These are phyloP conservation scores for Drosophila maculinotata DNA, from an alignment of 2,888 invertebrate genomes.

Conservation along the genomic window DNA sequence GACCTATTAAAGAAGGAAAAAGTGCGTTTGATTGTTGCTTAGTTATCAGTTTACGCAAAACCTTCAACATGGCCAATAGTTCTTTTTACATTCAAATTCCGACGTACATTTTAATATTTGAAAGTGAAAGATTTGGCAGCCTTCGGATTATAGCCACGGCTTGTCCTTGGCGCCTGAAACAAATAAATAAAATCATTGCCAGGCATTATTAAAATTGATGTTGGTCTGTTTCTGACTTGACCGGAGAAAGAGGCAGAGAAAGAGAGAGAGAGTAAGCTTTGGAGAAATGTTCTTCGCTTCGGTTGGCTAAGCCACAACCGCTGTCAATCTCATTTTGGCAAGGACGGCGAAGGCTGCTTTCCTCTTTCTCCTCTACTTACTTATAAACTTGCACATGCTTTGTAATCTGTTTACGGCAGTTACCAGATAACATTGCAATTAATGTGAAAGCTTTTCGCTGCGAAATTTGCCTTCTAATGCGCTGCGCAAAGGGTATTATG, in stretches of 20 bases:
- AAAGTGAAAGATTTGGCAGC: constrained; percentile 40
- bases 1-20: too few species aligned
- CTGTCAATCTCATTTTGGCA: constrained; percentile 65
- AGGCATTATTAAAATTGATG: constrained; percentile 73
- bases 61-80: constrained; percentile 2
- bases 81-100: constrained; percentile 35
- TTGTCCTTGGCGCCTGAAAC: constrained; percentile 33
- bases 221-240: constrained; percentile 39
- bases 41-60: constrained; percentile 3
- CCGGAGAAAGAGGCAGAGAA: constrained; percentile 2
- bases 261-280: not conserved
- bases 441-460: constrained; percentile 79
- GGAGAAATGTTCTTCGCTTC: constrained; percentile 33
- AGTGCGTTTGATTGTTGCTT: too few species aligned
- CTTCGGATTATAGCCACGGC: constrained; percentile 19
- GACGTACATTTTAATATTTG: constrained; percentile 58
- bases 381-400: constrained; percentile 42
- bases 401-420: constrained; percentile 58
- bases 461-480: constrained; percentile 27
- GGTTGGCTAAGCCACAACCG: constrained; percentile 59
- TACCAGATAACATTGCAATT: constrained; percentile 73
- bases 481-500: constrained; percentile 3
- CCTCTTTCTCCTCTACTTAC: constrained; percentile 1
- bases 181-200: constrained; percentile 58
- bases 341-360: constrained; percentile 39